Percentiles rank a stretch among this genome's conserved stretches.
These are phyloP conservation scores for Microplitis demolitor DNA, from an alignment of 1,140 invertebrate genomes.

Conservation along the genomic window DNA sequence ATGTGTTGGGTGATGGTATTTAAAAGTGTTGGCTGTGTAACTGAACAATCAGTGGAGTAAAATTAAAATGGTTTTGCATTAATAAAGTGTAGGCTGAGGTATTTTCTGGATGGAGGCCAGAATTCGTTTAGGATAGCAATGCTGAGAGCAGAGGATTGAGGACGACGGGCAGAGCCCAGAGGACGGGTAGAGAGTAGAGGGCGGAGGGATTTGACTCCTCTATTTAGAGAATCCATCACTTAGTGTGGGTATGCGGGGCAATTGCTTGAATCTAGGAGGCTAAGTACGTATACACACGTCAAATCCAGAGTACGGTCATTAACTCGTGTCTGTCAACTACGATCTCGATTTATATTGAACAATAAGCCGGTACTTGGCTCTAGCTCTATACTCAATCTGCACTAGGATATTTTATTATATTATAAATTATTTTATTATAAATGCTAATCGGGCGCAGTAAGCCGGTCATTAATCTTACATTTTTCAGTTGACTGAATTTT, in stretches of 20 bases:
- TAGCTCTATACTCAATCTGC: background rate
- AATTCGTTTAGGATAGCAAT: slow-evolving; percentile 21
- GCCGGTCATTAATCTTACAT: too few relatives aligned
- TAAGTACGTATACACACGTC: slow-evolving; percentile 33
- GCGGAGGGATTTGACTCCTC: slow-evolving; percentile 23
- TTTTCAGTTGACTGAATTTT: too few relatives aligned
- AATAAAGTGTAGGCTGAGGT: slow-evolving; percentile 43
- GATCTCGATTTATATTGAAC: slow-evolving; percentile 29
- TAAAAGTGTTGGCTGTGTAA: slow-evolving; percentile 11
- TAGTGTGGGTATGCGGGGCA: background rate
- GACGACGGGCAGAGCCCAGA: too few relatives aligned
- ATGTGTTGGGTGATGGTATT: background rate
- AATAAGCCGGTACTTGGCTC: background rate
- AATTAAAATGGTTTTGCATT: slow-evolving; percentile 44
- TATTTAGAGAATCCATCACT: slow-evolving; percentile 46
- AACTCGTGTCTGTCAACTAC: slow-evolving; percentile 26
- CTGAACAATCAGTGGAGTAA: slow-evolving; percentile 25
- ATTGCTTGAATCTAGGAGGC: slow-evolving; percentile 22
- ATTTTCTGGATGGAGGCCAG: slow-evolving; percentile 39
- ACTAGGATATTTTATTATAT: background rate
- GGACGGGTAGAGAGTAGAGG: too few relatives aligned
- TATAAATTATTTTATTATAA: background rate
- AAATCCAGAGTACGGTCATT: slow-evolving; percentile 30
- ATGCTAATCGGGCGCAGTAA: background rate
- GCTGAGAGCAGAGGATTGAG: too few relatives aligned